Evolutionary conservation across 2,888 invertebrate genomes (phyloP), one percentile per base, ranked within the genome.

Genomic region (Pemphredon lugubris): DNA sequence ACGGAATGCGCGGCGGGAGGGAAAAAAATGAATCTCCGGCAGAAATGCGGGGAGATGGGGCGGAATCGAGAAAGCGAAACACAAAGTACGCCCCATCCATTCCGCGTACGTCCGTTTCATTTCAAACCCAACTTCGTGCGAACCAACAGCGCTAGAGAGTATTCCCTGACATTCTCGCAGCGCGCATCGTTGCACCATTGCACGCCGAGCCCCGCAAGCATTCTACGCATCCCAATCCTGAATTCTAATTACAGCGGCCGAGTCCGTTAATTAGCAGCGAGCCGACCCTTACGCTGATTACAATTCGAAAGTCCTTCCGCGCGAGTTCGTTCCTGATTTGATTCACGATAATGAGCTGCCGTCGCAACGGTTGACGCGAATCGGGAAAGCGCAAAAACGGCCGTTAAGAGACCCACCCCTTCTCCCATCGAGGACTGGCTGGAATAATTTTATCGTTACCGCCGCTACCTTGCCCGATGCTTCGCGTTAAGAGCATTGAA

Each of bases 231-330:
- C 61, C 47, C 60, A 45, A 66, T 70, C 59, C 76, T 66, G 66
- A 70, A 76, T 78, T 81, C 81, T 78, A 80, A 81, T 81, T 81
- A 81, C 68, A 54, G 54, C 26, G 48, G 50, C 51, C 45, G 51
- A 54, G 63, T 30, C 54, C 70, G 70, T 77, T 80, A 80, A 80
- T 80, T 80, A 80, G 71, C 57, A 45, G 45, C 59, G 13, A 30
- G 26, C 53, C 55, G 39, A 34, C 50, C 60, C 58, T 51, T 66
- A 48, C 44, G 44, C 39, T 39, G 40, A 73, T 69, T 74, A 69
- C 69, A 20, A 61, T 55, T 40, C 47, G 42, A 54, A 66, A 51
- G 54, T 59, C 42, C 16, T 59, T 45, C 18, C 14, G 9, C 13
- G 11, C 45, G 26, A 58, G 66, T 59, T 63, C 23, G 44, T 50